Percentiles rank a stretch among this genome's conserved stretches.
Conservation (phyloP, 2,888 invertebrate genomes). For the Tricholauxania praeusta region DNA sequence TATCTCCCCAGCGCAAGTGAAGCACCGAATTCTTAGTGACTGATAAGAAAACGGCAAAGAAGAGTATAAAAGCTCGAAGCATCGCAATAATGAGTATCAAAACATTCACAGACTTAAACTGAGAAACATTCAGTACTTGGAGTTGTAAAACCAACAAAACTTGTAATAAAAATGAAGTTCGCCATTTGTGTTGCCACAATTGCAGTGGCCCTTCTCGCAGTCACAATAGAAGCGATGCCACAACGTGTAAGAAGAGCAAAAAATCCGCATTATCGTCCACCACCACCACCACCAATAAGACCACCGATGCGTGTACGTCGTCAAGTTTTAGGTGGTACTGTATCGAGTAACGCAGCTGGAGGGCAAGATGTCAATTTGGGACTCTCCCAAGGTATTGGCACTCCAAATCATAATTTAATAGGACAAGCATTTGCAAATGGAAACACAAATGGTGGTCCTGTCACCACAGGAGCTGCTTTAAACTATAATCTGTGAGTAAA, state of each 20-base stretch:
- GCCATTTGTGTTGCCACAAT: slow-evolving; percentile 19
- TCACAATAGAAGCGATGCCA: slow-evolving; percentile 36
- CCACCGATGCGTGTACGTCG: slow-evolving; percentile 50
- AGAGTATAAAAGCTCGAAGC: slow-evolving; percentile 29
- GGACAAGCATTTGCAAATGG: too few species aligned
- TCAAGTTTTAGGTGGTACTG: slow-evolving; percentile 54
- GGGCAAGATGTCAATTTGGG: slow-evolving; percentile 55
- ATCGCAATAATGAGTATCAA: slow-evolving; percentile 3
- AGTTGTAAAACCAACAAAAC: too few species aligned
- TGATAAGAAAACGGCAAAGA: slow-evolving; percentile 3
- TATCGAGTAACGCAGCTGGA: slow-evolving; percentile 56
- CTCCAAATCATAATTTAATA: too few species aligned
- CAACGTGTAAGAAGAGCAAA: too few species aligned
- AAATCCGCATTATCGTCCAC: slow-evolving; percentile 48
- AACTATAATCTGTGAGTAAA: too few species aligned
- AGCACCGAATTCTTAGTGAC: too few species aligned
- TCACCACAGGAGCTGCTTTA: too few species aligned
- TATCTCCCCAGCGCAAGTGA: not conserved
- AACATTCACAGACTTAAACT: not conserved
- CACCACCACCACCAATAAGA: slow-evolving; percentile 35
- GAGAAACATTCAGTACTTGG: too few species aligned
- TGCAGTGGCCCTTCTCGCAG: slow-evolving; percentile 27
- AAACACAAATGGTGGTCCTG: too few species aligned
- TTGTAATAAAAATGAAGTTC: slow-evolving; percentile 41
- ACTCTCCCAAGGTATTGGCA: too few species aligned